Evolutionary conservation across 30 jellyfish, hydroid and myxozoan genomes (phyloP), one percentile per base, ranked within the genome.

Genomic region (Aurelia sp.): DNA sequence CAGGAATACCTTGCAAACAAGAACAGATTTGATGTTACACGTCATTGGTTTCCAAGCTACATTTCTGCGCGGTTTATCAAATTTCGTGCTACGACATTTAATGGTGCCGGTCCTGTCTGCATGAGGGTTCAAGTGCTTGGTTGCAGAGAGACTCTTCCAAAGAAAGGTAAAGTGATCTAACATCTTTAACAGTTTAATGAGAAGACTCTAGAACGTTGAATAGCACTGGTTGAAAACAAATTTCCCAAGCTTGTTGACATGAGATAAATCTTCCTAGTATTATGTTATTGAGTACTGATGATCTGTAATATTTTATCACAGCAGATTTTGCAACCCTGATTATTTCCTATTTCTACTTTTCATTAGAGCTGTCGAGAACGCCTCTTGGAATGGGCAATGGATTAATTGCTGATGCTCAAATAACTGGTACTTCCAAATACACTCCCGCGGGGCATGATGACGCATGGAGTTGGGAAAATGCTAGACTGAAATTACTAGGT

Each of bases 301-400:
- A 4, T 40, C 51, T 40, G 51, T 40, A 40, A 40, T 40, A 3
- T 40, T 40, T 40, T 40, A 40, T 40, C 10, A 40, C 8, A 40
- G 51, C 51, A 40, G 33, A 27, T 27, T 27, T 27, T 27, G 33
- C 33, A 27, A 27, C 33, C 33, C 33, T 44, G 12, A 58, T 44
- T 48, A 24, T 80, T 80, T 18, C 50, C 65, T 81, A 80, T 18
- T 48, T 13, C 24, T 33, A 61, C 16, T 1, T 40, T 40, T 40
- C 51, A 40, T 8, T 40, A 40, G 51, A 40, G 5, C 10, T 3
- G 51, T 3, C 3, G 10, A 67, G 91, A 68, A 60, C 69, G 16
- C 91, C 91, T 3, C 82, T 81, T 67, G 96, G 96, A 13, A 64
- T 87, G 96, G 44, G 80, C 15, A 67, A 76, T 68, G 91, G 91